Conservation (phyloP, 2,888 invertebrate genomes). For the Drosophila subsilvestris region DNA sequence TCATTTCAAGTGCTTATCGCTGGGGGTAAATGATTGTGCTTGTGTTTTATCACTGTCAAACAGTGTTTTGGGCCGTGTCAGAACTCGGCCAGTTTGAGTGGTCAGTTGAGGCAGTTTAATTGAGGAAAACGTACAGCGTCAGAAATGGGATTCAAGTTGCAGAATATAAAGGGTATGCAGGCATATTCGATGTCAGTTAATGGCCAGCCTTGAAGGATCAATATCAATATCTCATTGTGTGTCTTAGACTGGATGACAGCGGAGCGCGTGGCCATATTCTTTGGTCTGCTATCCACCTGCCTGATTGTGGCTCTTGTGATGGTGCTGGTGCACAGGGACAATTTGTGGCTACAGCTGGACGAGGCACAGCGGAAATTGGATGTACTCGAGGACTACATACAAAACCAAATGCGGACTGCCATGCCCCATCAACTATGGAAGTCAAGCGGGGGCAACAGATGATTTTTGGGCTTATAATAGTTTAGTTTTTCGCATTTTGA, state of each 20-base stretch:
- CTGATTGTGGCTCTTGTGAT: conserved; percentile 67
- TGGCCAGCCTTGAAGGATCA: not conserved
- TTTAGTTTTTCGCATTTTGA: not conserved
- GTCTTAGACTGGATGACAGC: conserved; percentile 59
- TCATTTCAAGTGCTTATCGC: conserved; percentile 52
- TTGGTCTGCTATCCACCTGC: conserved; percentile 66
- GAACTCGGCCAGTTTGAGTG: conserved; percentile 14
- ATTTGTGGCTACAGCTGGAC: conserved; percentile 56
- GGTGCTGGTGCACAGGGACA: conserved; percentile 66
- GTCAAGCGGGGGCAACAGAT: not conserved
- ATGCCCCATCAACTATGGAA: not conserved
- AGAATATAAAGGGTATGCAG: conserved; percentile 55
- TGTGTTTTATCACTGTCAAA: conserved; percentile 48
- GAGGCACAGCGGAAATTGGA: conserved; percentile 70
- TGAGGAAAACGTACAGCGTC: conserved; percentile 22
- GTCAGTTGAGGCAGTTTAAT: conserved; percentile 50
- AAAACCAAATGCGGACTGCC: conserved; percentile 20
- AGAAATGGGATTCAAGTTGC: conserved; percentile 47
- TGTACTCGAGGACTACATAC: conserved; percentile 66
- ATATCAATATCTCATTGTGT: not conserved
- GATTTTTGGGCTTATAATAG: not conserved
- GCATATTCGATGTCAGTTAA: not conserved
- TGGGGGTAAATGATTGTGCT: conserved; percentile 1
- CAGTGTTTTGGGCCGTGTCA: conserved; percentile 5
- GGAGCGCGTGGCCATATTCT: conserved; percentile 67